These are phyloP conservation scores for Drosophila hawaiiensis DNA, from an alignment of 2,888 invertebrate species.

Conservation along the genomic window DNA sequence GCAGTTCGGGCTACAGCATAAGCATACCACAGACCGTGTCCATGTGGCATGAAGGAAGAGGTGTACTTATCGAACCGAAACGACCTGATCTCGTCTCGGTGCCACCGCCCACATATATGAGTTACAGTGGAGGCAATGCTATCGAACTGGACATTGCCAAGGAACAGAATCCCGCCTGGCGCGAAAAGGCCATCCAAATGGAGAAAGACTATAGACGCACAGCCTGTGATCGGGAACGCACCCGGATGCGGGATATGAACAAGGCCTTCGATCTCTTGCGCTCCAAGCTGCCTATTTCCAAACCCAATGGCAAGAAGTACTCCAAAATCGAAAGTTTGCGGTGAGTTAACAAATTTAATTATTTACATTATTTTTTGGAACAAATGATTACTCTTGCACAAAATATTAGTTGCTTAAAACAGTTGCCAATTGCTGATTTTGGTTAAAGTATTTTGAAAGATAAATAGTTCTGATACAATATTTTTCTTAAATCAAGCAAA, in stretches of 20 bases:
- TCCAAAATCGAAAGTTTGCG: slow-evolving; percentile 94
- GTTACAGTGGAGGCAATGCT: slow-evolving; percentile 58
- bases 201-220: slow-evolving; percentile 93
- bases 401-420: too few species aligned
- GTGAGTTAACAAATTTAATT: slow-evolving; percentile 83
- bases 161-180: slow-evolving; percentile 86
- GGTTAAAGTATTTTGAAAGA: not conserved
- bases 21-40: slow-evolving; percentile 82
- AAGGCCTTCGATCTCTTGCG: slow-evolving; percentile 91
- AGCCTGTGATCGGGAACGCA: slow-evolving; percentile 93
- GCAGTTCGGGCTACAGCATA: slow-evolving; percentile 46
- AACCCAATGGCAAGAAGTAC: slow-evolving; percentile 93
- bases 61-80: slow-evolving; percentile 40
- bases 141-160: slow-evolving; percentile 78
- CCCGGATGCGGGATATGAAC: slow-evolving; percentile 95
- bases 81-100: slow-evolving; percentile 68
- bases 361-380: rapidly evolving
- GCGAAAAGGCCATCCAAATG: slow-evolving; percentile 87
- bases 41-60: slow-evolving; percentile 69
- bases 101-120: slow-evolving; percentile 78
- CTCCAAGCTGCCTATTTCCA: slow-evolving; percentile 90
- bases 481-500: too few species aligned
- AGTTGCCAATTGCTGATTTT: not conserved
- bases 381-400: not conserved
- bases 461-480: not conserved